Percentiles rank a stretch among this genome's conserved stretches.
Conservation (phyloP, 1,140 invertebrate species). For the Drosophila mayri region DNA sequence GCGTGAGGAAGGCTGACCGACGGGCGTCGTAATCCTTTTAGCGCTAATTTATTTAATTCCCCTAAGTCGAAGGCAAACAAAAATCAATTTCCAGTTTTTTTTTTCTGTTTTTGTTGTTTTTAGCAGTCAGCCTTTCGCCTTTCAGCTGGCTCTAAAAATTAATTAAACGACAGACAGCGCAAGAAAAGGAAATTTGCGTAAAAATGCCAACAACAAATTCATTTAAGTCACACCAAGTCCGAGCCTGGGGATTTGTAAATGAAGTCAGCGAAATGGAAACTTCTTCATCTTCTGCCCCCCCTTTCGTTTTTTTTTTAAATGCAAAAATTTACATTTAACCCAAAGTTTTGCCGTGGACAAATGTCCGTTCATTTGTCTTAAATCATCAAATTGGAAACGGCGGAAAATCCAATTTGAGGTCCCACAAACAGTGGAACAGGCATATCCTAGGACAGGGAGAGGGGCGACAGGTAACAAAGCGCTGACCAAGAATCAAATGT, state of each 20-base stretch:
- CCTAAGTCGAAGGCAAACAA: constrained; percentile 61
- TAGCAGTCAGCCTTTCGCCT: constrained; percentile 14
- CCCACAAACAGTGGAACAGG: constrained; percentile 1
- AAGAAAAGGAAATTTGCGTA: constrained; percentile 43
- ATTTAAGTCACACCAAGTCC: constrained; percentile 50
- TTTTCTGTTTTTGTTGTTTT: constrained; percentile 42
- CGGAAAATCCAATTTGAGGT: constrained; percentile 55
- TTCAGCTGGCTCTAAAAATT: constrained; percentile 58
- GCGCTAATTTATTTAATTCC: constrained; percentile 70
- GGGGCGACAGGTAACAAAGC: constrained; percentile 35
- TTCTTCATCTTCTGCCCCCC: background rate
- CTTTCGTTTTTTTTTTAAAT: background rate
- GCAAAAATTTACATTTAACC: constrained; percentile 55
- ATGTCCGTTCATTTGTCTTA: constrained; percentile 57
- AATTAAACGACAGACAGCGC: constrained; percentile 63
- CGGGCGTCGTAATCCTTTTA: constrained; percentile 63
- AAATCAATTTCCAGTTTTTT: constrained; percentile 53
- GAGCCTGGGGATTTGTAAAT: constrained; percentile 46
- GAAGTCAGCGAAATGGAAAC: constrained; percentile 65
- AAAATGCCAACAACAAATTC: constrained; percentile 64
- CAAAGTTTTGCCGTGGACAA: constrained; percentile 32
- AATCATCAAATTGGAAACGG: constrained; percentile 49
- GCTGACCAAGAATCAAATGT: constrained; percentile 46
- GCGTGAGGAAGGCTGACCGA: background rate
- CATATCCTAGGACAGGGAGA: background rate